A percentile compares a stretch with the other conserved stretches of the same genome.
These are phyloP conservation scores for Liasis olivaceus DNA, from an alignment of 2,797 vertebrate species.

Conservation along the genomic window DNA sequence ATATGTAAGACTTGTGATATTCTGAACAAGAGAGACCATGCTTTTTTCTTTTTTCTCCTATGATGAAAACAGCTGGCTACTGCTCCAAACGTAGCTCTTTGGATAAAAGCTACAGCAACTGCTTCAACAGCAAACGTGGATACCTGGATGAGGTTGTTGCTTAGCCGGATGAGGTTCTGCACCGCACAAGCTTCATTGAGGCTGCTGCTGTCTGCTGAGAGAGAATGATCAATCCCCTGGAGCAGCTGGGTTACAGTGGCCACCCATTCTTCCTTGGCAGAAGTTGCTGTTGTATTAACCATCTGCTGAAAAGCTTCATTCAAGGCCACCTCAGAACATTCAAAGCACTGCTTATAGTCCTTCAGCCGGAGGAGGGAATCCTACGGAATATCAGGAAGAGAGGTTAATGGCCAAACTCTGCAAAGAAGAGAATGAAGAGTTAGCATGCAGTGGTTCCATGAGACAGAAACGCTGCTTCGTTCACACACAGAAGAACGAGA, in stretches of 20 bases:
- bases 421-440: not conserved
- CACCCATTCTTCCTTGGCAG: conserved; percentile 94
- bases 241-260: conserved; percentile 88
- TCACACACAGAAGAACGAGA: not conserved
- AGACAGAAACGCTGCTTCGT: not conserved
- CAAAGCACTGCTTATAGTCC: conserved; percentile 89
- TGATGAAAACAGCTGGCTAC: not conserved
- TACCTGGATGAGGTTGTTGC: conserved; percentile 95
- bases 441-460: not conserved
- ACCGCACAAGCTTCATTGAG: conserved; percentile 77
- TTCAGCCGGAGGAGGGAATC: conserved; percentile 87
- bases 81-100: not conserved
- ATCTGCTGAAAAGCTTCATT: conserved; percentile 95
- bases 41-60: not conserved
- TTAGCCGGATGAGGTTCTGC: conserved; percentile 83
- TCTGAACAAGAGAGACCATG: not conserved
- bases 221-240: conserved; percentile 84
- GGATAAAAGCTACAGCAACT: not conserved
- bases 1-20: not conserved
- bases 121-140: not conserved
- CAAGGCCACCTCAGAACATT: conserved; percentile 89
- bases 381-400: conserved; percentile 67
- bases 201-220: conserved; percentile 78
- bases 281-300: conserved; percentile 75
- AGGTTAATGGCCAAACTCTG: not conserved